Percentiles rank a stretch among this genome's conserved stretches.
phyloP scores from a whole-genome alignment of 1,140 invertebrate genomes.

The Drosophila serrata region DNA sequence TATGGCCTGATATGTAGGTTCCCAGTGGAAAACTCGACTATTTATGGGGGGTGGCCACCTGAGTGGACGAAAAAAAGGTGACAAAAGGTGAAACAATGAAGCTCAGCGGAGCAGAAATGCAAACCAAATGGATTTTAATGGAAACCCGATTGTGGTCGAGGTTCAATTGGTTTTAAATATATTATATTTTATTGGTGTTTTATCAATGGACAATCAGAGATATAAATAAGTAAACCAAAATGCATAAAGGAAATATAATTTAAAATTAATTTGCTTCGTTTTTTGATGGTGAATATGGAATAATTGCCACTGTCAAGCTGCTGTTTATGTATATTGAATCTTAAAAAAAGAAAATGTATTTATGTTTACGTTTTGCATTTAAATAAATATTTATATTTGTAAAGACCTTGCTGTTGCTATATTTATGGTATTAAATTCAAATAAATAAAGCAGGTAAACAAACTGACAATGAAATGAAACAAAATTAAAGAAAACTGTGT shows the following conservation, averaged over 20 bases:
- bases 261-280: no score
- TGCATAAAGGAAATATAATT: background rate
- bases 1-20: conserved; percentile 5
- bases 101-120: conserved; percentile 16
- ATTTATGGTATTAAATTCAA: conserved; percentile 2
- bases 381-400: conserved; percentile 10
- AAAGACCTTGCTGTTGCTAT: background rate
- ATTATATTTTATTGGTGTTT: background rate
- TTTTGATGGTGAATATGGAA: background rate
- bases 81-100: conserved; percentile 19
- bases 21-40: conserved; percentile 8
- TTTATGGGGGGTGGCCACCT: conserved; percentile 9
- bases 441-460: conserved; percentile 6
- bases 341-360: background rate
- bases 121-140: conserved; percentile 38
- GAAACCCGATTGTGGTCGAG: background rate
- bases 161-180: conserved; percentile 9
- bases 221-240: background rate
- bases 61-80: background rate
- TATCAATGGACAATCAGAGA: background rate
- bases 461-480: background rate
- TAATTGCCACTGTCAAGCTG: background rate
- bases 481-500: background rate
- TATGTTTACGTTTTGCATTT: background rate
- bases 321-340: background rate